Base-by-base conservation (phyloP, 2,113 vertebrate genomes). In the Columba janthina region DNA sequence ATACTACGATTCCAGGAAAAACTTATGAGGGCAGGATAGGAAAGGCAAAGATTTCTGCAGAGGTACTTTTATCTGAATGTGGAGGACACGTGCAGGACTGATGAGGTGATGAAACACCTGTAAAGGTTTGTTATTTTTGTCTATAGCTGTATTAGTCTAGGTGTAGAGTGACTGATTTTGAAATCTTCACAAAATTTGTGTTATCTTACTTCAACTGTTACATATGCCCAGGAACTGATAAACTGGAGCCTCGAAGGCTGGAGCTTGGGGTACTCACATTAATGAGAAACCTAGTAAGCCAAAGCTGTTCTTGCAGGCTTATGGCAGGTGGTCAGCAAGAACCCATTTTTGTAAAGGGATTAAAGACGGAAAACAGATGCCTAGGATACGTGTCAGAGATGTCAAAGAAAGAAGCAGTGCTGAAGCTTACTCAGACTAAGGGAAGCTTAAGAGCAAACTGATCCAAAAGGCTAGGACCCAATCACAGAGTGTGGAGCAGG, bases 271-370 rank as follows among this genome's bases (percentile, higher is more conserved):
- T 67, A 73, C 25, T 67, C 34, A 15, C 38, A 89, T 58, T 75
- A 90, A 87, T 65, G 57, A 91, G 73, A 84, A 64, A 38, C 34
- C 53, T 86, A 61, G 65, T 64, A 94, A 90, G 34, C 12, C 70
- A 93, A 92, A 94, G 58, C 62, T 73, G 66, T n/a, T 89, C 87
- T 76, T 85, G 70, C 15, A 78, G 70, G 40, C 40, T 85, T 72
- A 85, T 20, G 80, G 87, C 76, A 95, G 81, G 77, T 89, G 91
- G 81, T 66, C 62, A 88, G 50, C 50, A 94, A 82, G 77, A 94
- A 79, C 20, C n/a, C 74, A 75, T 89, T 95, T 94, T 93, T 95
- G 71, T 89, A 82, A 94, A 94, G 54, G 65, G 89, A 89, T 95
- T 95, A 89, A 89, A 94, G 81, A 78, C 2, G 4, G 80, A 96